Conservation (phyloP, 2,113 vertebrate genomes). For the Tautogolabrus adspersus region DNA sequence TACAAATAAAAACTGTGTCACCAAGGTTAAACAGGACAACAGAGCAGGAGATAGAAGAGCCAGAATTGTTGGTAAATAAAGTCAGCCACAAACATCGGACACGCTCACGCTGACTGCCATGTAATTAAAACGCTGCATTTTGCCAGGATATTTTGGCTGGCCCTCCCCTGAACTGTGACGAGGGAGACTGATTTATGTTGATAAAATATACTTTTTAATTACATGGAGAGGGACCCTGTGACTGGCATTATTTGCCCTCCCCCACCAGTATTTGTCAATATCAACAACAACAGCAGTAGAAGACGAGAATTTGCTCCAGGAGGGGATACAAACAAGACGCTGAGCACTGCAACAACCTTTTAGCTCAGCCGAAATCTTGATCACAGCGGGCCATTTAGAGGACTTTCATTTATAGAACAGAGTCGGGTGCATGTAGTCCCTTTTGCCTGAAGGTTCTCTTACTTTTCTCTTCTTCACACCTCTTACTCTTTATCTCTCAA, state of each 20-base stretch:
- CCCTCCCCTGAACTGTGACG: slow-evolving; percentile 48
- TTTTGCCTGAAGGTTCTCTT: slow-evolving; percentile 25
- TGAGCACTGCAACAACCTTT: slow-evolving; percentile 50
- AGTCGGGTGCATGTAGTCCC: slow-evolving; percentile 32
- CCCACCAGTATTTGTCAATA: slow-evolving; percentile 36
- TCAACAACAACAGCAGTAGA: slow-evolving; percentile 18
- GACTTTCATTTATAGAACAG: slow-evolving; percentile 52
- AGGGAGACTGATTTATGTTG: slow-evolving; percentile 46
- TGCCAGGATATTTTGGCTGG: slow-evolving; percentile 48
- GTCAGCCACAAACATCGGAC: slow-evolving; percentile 12
- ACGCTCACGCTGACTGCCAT: slow-evolving; percentile 24
- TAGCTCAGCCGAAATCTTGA: slow-evolving; percentile 54
- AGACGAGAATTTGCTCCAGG: slow-evolving; percentile 43
- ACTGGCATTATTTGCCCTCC: slow-evolving; percentile 12
- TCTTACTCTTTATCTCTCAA: slow-evolving; percentile 8
- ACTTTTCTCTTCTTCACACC: slow-evolving; percentile 1
- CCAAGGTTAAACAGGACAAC: slow-evolving; percentile 17
- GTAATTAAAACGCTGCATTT: slow-evolving; percentile 59
- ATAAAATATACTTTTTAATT: slow-evolving; percentile 65
- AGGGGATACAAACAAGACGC: slow-evolving; percentile 35
- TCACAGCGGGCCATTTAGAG: slow-evolving; percentile 55
- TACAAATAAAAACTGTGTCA: not conserved
- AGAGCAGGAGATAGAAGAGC: not conserved
- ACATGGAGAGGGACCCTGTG: slow-evolving; percentile 9
- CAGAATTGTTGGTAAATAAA: slow-evolving; percentile 2